Evolutionary conservation across 92 coral and sea anemone genomes (phyloP).

Genomic region (Micromussa lordhowensis): DNA sequence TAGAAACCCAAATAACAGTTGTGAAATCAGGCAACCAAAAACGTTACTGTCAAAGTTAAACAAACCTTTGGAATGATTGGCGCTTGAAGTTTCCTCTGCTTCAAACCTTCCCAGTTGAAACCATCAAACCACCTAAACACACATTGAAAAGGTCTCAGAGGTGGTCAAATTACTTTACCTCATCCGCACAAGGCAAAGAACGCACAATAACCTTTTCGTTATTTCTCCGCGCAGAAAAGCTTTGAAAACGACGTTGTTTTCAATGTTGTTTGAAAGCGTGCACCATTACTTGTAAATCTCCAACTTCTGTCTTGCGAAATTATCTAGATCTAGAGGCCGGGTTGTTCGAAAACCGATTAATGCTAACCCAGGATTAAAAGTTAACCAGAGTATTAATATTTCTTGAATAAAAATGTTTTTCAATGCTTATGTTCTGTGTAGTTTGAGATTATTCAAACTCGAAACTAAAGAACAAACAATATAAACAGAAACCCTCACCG

Average conservation of each 20-base stretch:
- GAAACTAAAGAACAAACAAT: too few relatives aligned
- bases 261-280: too few relatives aligned
- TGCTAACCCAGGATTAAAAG: too few relatives aligned
- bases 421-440: too few relatives aligned
- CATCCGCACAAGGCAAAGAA: not conserved
- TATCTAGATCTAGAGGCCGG: too few relatives aligned
- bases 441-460: too few relatives aligned
- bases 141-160: not conserved
- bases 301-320: not conserved
- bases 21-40: not conserved
- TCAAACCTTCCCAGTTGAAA: conserved; percentile 98
- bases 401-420: too few relatives aligned
- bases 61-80: conserved; percentile 95
- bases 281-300: not conserved
- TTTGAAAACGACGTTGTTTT: not conserved
- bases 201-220: not conserved
- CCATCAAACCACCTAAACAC: conserved; percentile 95
- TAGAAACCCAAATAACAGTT: not conserved
- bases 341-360: too few relatives aligned
- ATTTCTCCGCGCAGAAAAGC: not conserved
- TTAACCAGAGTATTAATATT: too few relatives aligned
- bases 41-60: not conserved
- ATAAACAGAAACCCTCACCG: too few relatives aligned
- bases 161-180: not conserved
- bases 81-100: conserved; percentile 83